Conservation (phyloP, 2,797 vertebrate genomes). For the Taeniopygia guttata region DNA sequence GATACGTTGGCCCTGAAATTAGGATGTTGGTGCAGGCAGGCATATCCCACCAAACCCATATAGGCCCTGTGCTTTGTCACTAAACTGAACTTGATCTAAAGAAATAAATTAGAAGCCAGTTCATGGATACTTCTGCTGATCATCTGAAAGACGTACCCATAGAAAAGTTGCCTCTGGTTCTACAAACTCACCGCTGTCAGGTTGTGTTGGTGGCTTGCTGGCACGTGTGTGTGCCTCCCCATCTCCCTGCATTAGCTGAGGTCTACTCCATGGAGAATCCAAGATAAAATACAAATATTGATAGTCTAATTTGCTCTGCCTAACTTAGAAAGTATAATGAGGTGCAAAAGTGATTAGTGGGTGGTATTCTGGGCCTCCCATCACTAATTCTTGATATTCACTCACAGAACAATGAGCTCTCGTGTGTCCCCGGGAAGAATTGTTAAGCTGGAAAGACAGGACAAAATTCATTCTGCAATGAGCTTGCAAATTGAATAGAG, state of each 20-base stretch:
- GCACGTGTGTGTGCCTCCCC: not conserved
- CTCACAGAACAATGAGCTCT: not conserved
- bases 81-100: not conserved
- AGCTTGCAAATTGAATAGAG: not conserved
- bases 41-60: not conserved
- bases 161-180: not conserved
- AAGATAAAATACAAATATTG: not conserved
- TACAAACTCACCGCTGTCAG: not conserved
- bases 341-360: not conserved
- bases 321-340: not conserved
- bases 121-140: not conserved
- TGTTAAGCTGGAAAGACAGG: not conserved
- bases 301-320: not conserved
- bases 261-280: not conserved
- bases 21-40: not conserved
- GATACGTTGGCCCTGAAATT: not conserved
- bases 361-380: not conserved
- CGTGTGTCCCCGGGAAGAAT: not conserved
- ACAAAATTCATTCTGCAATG: not conserved
- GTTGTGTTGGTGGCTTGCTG: not conserved
- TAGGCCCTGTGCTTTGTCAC: not conserved
- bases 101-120: not conserved
- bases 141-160: not conserved
- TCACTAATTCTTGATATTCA: not conserved
- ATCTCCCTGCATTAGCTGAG: not conserved